Conservation (phyloP, 2,113 vertebrate species). For the Oceanodroma tethys region DNA sequence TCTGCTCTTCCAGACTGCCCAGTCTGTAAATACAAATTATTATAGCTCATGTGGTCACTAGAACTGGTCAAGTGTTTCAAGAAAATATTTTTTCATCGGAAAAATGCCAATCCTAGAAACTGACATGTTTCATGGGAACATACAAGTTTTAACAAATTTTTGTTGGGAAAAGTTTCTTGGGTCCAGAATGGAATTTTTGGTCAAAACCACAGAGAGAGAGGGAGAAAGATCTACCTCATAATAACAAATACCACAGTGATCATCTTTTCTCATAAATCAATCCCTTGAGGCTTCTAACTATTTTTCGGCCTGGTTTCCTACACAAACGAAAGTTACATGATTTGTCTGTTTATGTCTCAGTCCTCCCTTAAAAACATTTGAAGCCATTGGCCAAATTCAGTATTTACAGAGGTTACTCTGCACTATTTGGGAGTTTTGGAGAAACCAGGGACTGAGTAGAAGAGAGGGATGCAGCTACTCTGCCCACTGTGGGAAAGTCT, state of each 20-base stretch:
- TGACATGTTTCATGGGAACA: not conserved
- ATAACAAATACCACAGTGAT: conserved; percentile 14
- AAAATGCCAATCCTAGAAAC: not conserved
- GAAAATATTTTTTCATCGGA: not conserved
- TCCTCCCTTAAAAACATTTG: not conserved
- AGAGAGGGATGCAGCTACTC: not conserved
- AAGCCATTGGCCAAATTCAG: not conserved
- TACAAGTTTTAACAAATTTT: not conserved
- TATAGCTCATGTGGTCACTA: not conserved
- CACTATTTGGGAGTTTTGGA: not conserved
- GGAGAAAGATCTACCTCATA: not conserved
- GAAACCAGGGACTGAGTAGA: not conserved
- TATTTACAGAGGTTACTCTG: not conserved
- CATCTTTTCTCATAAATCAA: conserved; percentile 17
- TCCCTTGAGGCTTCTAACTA: not conserved
- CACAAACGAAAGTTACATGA: not conserved
- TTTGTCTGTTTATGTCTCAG: not conserved
- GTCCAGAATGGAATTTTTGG: conserved; percentile 29
- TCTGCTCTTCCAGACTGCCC: not conserved
- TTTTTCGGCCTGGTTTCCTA: not conserved
- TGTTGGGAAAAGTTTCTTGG: conserved; percentile 15
- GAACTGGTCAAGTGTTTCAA: not conserved
- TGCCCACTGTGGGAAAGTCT: not conserved
- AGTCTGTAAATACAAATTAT: conserved; percentile 28
- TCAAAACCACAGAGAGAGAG: not conserved